phyloP scores from a whole-genome alignment of 1,140 invertebrate species.

The Acromyrmex charruanus region DNA sequence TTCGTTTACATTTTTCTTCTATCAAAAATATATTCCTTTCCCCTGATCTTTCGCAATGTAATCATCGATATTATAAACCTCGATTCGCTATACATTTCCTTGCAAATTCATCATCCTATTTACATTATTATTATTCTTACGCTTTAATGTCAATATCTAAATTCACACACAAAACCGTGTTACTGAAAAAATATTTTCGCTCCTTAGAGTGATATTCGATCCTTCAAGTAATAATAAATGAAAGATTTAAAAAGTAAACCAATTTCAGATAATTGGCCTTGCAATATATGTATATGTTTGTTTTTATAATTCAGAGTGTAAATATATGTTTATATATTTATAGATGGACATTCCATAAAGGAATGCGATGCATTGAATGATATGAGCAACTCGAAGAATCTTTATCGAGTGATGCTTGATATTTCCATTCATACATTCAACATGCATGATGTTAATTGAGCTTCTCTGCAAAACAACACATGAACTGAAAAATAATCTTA shows the following conservation, averaged over 20 bases:
- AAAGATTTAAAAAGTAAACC: constrained; percentile 32
- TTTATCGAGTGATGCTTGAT: constrained; percentile 37
- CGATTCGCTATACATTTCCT: background rate
- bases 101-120: constrained; percentile 11
- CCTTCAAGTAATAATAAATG: constrained; percentile 22
- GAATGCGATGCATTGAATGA: constrained; percentile 40
- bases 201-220: background rate
- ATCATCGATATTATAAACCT: constrained; percentile 34
- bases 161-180: background rate
- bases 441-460: constrained; percentile 11
- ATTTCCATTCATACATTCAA: constrained; percentile 19
- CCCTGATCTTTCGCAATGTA: constrained; percentile 52
- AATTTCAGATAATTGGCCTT: constrained; percentile 26
- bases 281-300: background rate
- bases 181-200: constrained; percentile 35
- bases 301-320: constrained; percentile 21
- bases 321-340: constrained; percentile 48
- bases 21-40: constrained; percentile 71
- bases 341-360: constrained; percentile 44
- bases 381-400: constrained; percentile 43
- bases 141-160: background rate
- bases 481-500: constrained; percentile 31
- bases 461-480: constrained; percentile 9
- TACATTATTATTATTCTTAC: constrained; percentile 28
- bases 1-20: constrained; percentile 53